Evolutionary conservation across 2,888 invertebrate genomes (phyloP).

Genomic region (Omphaloscelis lunosa): DNA sequence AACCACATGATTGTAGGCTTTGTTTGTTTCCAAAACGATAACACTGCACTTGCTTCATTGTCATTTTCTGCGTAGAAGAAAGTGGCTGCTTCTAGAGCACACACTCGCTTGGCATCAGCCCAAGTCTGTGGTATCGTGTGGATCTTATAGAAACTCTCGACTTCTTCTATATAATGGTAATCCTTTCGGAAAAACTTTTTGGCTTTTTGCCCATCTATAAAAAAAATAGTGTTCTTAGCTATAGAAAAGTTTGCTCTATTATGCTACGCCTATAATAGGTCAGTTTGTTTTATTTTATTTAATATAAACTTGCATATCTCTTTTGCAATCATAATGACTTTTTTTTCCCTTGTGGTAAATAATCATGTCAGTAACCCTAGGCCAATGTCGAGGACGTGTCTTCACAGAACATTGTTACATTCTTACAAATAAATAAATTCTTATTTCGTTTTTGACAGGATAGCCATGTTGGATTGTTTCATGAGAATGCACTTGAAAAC

Average conservation of each 20-base stretch:
- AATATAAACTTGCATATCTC: too few relatives aligned
- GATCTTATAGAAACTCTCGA: constrained; percentile 35
- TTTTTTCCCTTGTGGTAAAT: neutral
- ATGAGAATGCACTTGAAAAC: neutral
- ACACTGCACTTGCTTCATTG: constrained; percentile 13
- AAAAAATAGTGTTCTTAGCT: neutral
- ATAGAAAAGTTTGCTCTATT: neutral
- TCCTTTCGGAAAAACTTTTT: constrained; percentile 65
- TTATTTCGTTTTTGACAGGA: neutral
- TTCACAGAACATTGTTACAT: neutral
- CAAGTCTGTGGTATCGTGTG: constrained; percentile 22
- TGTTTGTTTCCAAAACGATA: constrained; percentile 23
- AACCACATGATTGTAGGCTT: constrained; percentile 9
- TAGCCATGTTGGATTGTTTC: neutral
- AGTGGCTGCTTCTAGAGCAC: constrained; percentile 29
- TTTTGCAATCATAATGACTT: neutral
- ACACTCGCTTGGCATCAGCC: constrained; percentile 30
- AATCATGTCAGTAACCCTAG: too few relatives aligned
- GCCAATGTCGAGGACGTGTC: neutral
- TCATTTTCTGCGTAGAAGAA: constrained; percentile 26
- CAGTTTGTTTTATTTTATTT: neutral
- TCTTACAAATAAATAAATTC: neutral
- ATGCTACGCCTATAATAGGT: too few relatives aligned
- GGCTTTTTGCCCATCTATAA: constrained; percentile 33
- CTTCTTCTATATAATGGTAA: constrained; percentile 65